Conservation (phyloP, 2,888 invertebrate species). For the Rotaria sp. region DNA sequence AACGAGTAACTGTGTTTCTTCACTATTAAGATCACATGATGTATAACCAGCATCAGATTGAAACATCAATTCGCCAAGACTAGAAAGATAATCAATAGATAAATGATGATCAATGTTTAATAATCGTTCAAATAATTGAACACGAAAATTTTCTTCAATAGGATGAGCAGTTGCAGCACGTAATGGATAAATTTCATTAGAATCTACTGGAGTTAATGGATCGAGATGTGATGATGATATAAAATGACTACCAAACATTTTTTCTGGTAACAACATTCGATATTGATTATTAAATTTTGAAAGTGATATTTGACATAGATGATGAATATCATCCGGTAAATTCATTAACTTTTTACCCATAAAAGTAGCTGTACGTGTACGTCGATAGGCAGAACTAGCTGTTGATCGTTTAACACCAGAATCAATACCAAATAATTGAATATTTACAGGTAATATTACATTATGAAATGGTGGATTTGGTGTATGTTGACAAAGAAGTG, state of each 20-base stretch:
- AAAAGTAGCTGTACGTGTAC: slow-evolving; percentile 7
- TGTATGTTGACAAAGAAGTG: background rate
- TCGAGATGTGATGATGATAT: background rate
- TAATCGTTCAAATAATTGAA: background rate
- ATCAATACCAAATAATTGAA: background rate
- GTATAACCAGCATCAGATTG: background rate
- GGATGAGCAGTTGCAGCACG: background rate
- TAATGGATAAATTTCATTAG: background rate
- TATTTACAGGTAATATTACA: background rate
- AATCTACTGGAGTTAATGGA: background rate
- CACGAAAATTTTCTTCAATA: slow-evolving; percentile 22
- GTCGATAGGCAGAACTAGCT: background rate
- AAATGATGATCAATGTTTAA: background rate
- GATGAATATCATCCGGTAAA: background rate
- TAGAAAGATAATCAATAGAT: background rate
- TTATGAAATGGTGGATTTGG: slow-evolving; percentile 10
- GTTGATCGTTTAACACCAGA: background rate
- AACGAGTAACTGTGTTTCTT: background rate
- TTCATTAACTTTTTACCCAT: background rate
- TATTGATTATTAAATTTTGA: slow-evolving; percentile 5
- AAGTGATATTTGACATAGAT: background rate
- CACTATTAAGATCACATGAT: background rate
- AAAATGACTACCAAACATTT: background rate
- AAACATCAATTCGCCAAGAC: background rate
- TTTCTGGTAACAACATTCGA: background rate